These are phyloP conservation scores for Notolabrus celidotus DNA, from an alignment of 2,797 vertebrate genomes.

Conservation along the genomic window DNA sequence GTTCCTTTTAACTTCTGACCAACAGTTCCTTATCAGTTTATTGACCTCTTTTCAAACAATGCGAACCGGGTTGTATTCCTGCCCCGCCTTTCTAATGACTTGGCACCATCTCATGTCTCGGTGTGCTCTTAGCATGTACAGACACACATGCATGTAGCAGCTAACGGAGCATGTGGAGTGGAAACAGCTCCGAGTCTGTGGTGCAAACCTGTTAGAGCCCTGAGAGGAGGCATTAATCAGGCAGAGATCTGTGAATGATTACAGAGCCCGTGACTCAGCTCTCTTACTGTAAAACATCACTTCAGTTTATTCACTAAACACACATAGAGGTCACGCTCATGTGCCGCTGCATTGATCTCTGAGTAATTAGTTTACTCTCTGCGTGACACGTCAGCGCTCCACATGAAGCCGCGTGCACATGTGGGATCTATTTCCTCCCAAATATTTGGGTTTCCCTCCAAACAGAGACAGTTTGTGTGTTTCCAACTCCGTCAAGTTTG, in stretches of 20 bases:
- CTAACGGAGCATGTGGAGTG: slow-evolving; percentile 32
- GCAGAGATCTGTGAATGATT: slow-evolving; percentile 69
- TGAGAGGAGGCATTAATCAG: slow-evolving; percentile 68
- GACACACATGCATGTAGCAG: slow-evolving; percentile 32
- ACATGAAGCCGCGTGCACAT: slow-evolving; percentile 42
- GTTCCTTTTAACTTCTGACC: too few relatives aligned
- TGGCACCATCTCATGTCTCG: too few relatives aligned
- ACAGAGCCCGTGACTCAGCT: slow-evolving; percentile 54
- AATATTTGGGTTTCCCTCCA: slow-evolving; percentile 12
- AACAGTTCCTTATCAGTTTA: too few relatives aligned
- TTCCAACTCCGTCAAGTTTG: slow-evolving; percentile 52
- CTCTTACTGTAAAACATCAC: slow-evolving; percentile 31
- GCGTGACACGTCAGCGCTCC: slow-evolving; percentile 13
- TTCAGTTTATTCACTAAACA: slow-evolving; percentile 22
- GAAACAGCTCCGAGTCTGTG: slow-evolving; percentile 48
- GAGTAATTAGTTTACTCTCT: slow-evolving; percentile 12
- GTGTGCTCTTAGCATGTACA: slow-evolving; percentile 43
- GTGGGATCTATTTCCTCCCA: slow-evolving; percentile 50
- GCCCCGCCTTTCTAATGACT: too few relatives aligned
- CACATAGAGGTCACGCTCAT: slow-evolving; percentile 18
- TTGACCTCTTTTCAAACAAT: too few relatives aligned
- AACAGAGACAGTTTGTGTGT: slow-evolving; percentile 32
- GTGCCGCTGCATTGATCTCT: slow-evolving; percentile 16
- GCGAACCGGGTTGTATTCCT: background rate
- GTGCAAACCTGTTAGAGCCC: slow-evolving; percentile 55